phyloP scores from a whole-genome alignment of 1,140 invertebrate genomes.

The Drosophila nebulosa region DNA sequence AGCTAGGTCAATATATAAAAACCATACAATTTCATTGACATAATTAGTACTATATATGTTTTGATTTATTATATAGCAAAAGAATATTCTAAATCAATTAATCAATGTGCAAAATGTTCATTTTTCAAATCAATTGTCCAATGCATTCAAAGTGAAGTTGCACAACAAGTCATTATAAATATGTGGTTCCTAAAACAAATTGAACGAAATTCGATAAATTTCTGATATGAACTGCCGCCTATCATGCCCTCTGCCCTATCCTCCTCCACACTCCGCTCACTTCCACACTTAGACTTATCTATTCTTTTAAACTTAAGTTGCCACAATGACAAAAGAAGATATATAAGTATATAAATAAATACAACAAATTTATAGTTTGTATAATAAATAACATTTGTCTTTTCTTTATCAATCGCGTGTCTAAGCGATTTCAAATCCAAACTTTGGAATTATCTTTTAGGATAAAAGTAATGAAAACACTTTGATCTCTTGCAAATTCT shows the following conservation, averaged over 20 bases:
- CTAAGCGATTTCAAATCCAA: too few species aligned
- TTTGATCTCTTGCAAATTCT: too few species aligned
- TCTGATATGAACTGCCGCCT: background rate
- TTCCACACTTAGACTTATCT: constrained; percentile 1
- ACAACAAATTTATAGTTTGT: background rate
- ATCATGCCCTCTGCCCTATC: background rate
- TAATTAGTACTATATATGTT: too few species aligned
- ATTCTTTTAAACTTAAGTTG: background rate
- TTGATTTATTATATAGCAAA: too few species aligned
- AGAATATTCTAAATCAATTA: too few species aligned
- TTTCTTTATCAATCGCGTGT: too few species aligned
- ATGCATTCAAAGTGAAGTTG: too few species aligned
- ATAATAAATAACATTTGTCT: background rate
- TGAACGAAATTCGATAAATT: background rate
- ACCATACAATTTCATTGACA: too few species aligned
- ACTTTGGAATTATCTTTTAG: too few species aligned
- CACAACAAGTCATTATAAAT: background rate
- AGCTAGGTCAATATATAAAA: too few species aligned
- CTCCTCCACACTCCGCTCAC: background rate
- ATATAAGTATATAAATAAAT: background rate
- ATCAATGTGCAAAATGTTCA: too few species aligned
- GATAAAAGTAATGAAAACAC: too few species aligned
- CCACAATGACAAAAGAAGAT: background rate
- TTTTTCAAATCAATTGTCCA: background rate
- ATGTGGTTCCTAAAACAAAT: background rate